Conservation (phyloP, 2,113 vertebrate species). For the Ageneiosus marmoratus region DNA sequence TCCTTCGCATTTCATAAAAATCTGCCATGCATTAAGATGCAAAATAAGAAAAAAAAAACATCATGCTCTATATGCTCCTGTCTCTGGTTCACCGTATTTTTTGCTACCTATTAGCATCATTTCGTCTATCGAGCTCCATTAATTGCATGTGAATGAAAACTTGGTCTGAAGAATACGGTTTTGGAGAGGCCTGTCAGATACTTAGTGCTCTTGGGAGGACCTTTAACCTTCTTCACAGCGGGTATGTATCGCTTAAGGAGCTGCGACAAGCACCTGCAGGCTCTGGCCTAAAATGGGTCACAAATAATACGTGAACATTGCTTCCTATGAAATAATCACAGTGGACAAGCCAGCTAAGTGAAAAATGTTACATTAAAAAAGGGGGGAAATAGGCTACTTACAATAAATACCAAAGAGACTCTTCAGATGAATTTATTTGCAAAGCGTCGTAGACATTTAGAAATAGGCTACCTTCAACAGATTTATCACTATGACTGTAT, state of each 20-base stretch:
- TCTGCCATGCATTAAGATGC: background rate
- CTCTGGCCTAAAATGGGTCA: conserved; percentile 68
- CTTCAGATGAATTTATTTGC: background rate
- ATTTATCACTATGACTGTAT: background rate
- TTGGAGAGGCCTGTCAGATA: conserved; percentile 81
- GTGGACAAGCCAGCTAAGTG: background rate
- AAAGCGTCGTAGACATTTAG: background rate
- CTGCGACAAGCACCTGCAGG: conserved; percentile 76
- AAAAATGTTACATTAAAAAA: background rate
- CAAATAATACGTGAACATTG: conserved; percentile 28
- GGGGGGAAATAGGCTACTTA: background rate
- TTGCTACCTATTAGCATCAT: conserved; percentile 80
- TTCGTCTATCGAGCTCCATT: conserved; percentile 81
- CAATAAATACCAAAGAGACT: background rate
- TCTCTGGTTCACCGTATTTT: conserved; percentile 52
- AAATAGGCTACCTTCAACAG: background rate
- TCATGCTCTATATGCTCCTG: background rate
- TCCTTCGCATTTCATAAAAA: background rate
- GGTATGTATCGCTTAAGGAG: conserved; percentile 72
- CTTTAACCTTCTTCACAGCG: conserved; percentile 79
- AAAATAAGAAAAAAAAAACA: background rate
- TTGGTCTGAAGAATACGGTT: conserved; percentile 76
- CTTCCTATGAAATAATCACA: conserved; percentile 28
- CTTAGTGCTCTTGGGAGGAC: conserved; percentile 79
- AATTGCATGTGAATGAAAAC: conserved; percentile 82